Base-by-base conservation (phyloP, 2,797 vertebrate genomes). In the Rhabdomys pumilio region DNA sequence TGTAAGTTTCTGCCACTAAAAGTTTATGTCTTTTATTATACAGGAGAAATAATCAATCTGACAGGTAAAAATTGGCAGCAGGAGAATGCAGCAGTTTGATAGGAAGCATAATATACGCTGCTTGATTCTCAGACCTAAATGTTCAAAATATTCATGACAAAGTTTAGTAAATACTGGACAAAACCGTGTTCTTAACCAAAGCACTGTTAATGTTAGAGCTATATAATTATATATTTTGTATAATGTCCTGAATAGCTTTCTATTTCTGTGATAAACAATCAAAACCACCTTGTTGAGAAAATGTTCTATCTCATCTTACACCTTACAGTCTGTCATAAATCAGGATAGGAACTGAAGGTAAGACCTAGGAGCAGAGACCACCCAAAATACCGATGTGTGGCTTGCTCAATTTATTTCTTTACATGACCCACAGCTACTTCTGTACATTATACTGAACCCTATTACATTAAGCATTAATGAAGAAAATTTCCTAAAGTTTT, bases 81-180 rank as follows among this genome's bases (percentile, higher is more conserved):
- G 53, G 47, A 76, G 31, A 14, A 93, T 73, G 2, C 14, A 22
- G 4, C 41, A 6, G 2, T 81, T 0, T 44, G 41, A 38, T n/a
- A 82, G 83, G 22, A 67, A 47, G 22, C 34, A 29, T 34, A 67
- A 86, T 72, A 79, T 10, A 22, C 0, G 1, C 38, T 17, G 79
- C 17, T 38, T 77, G 72, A 15, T 59, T 93, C 93, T 77, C 85
- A 20, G n/a, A 76, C 3, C 31, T 63, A 88, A 93, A 87, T 2
- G 29, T 93, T 20, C 75, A 50, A 85, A 93, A 67, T 85, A 90
- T 69, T 93, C 93, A 63, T 72, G 3, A 13, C 19, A 65, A 6
- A 17, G 0, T 10, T 20, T 31, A 65, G 1, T 57, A 80, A n/a
- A 73, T 26, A 63, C 29, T 38, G n/a, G 75, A 59, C 3, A 8